Evolutionary conservation across 1,140 invertebrate genomes (phyloP).

Genomic region (Maconellicoccus hirsutus): DNA sequence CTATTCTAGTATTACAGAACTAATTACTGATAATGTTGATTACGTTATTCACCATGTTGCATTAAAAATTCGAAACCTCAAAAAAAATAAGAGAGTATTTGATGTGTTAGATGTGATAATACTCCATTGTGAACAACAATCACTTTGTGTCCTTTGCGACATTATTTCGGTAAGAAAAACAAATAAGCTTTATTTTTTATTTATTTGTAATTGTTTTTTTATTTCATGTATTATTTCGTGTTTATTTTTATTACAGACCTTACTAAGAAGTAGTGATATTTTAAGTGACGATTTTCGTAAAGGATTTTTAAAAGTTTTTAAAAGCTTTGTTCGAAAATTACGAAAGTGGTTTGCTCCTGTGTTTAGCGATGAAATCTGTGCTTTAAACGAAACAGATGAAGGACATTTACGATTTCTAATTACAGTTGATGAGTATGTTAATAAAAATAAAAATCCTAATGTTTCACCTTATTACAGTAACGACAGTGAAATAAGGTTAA

Average conservation of each 20-base stretch:
- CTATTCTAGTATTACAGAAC: not conserved
- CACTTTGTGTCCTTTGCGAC: not conserved
- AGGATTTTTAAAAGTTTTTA: not conserved
- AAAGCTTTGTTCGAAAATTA: not conserved
- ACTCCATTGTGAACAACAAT: not conserved
- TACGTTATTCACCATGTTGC: not conserved
- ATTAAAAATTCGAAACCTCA: not conserved
- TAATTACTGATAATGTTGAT: constrained; percentile 3
- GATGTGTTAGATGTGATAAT: not conserved
- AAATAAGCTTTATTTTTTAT: not conserved
- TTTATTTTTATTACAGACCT: not conserved
- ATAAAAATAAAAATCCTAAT: not conserved
- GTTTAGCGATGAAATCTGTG: not conserved
- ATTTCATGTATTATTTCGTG: too few relatives aligned
- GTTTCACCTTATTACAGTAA: not conserved
- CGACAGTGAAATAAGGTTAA: not conserved
- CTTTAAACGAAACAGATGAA: not conserved
- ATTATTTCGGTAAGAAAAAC: not conserved
- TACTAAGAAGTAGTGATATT: not conserved
- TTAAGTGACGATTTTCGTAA: not conserved
- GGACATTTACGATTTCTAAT: not conserved
- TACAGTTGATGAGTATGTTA: not conserved
- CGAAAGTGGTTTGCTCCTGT: not conserved
- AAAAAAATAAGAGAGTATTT: not conserved
- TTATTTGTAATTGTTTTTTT: too few relatives aligned